phyloP scores from a whole-genome alignment of 2,888 invertebrate species.

The Syrphus vitripennis region DNA sequence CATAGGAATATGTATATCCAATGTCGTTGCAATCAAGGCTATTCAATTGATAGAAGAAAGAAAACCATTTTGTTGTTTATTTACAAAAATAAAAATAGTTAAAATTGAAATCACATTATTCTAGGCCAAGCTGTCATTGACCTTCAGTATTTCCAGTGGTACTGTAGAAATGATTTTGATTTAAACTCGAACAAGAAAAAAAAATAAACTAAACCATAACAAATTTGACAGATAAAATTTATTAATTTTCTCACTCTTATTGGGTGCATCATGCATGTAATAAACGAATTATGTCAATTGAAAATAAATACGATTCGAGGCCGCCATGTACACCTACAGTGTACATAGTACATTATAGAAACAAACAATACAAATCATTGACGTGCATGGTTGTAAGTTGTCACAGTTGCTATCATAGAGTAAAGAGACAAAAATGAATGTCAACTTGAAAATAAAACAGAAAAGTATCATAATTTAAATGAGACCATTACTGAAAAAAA shows the following conservation, averaged over 20 bases:
- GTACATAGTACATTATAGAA: neutral
- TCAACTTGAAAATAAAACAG: constrained; percentile 15
- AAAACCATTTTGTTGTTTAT: neutral
- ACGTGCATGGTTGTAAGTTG: constrained; percentile 8
- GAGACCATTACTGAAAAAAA: neutral
- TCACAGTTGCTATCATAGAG: neutral
- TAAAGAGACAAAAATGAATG: constrained; percentile 8
- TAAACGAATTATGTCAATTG: constrained; percentile 36
- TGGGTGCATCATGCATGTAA: neutral
- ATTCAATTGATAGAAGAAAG: neutral
- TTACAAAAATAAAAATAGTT: neutral
- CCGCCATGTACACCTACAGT: constrained; percentile 12
- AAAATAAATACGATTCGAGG: constrained; percentile 24
- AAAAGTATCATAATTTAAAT: constrained; percentile 32
- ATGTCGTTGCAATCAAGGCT: neutral
- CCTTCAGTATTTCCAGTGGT: constrained; percentile 11
- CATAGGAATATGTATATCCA: neutral
- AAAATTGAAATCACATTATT: neutral
- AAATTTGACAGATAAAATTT: constrained; percentile 12
- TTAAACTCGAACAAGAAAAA: too few species aligned
- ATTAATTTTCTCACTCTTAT: neutral
- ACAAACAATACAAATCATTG: constrained; percentile 20
- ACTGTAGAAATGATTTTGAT: neutral
- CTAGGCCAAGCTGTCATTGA: constrained; percentile 38
- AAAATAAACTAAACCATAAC: too few species aligned